These are phyloP conservation scores for Siniperca chuatsi DNA, from an alignment of 2,113 vertebrate species.

Conservation along the genomic window DNA sequence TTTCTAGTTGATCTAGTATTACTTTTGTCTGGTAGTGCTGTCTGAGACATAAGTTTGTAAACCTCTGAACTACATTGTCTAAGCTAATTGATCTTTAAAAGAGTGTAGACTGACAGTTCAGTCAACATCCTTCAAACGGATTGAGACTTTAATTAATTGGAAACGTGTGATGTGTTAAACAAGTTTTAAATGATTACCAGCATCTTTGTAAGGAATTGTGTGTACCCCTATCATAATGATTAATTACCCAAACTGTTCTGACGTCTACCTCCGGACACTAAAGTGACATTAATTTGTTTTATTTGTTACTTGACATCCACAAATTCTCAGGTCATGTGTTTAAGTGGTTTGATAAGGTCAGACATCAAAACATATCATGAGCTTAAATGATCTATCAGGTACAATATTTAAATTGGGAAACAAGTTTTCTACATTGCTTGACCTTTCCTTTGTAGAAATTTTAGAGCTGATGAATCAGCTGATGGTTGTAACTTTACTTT, in stretches of 20 bases:
- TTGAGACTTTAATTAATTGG: background rate
- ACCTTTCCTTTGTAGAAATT: background rate
- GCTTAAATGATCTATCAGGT: background rate
- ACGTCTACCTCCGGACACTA: background rate
- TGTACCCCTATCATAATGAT: background rate
- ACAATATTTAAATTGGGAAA: slow-evolving; percentile 11
- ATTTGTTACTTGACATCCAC: background rate
- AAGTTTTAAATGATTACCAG: background rate
- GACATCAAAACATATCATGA: background rate
- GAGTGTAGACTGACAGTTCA: background rate
- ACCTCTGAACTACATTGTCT: background rate
- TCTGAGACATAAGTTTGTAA: background rate
- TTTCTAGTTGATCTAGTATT: background rate
- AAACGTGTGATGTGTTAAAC: background rate
- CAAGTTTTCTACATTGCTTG: background rate
- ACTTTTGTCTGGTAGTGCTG: background rate
- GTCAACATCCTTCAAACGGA: background rate
- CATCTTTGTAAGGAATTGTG: background rate
- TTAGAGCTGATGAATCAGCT: background rate
- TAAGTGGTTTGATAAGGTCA: background rate
- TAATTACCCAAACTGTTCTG: background rate
- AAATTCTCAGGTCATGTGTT: slow-evolving; percentile 20
- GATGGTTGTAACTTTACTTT: slow-evolving; percentile 31
- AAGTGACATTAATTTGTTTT: background rate
- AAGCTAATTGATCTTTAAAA: background rate